A percentile compares a stretch with the other conserved stretches of the same genome.
These are phyloP conservation scores for Tachystola acroxantha DNA, from an alignment of 2,888 invertebrate species.

Conservation along the genomic window DNA sequence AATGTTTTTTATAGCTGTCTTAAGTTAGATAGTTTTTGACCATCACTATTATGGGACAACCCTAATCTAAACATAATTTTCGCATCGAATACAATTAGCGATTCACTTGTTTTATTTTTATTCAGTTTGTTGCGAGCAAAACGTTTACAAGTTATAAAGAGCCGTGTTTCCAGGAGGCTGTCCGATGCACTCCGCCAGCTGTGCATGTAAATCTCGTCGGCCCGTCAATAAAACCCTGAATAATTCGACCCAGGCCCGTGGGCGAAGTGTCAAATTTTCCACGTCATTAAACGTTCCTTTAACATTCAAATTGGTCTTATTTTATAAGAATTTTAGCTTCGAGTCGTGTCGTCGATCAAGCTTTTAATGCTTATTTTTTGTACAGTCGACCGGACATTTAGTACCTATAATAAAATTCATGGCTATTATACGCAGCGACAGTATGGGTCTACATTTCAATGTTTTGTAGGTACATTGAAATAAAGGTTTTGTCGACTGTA, in stretches of 20 bases:
- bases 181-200: slow-evolving; percentile 17
- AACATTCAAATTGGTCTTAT: slow-evolving; percentile 44
- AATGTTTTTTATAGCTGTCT: too few relatives aligned
- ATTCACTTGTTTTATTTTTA: slow-evolving; percentile 3
- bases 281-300: slow-evolving; percentile 57
- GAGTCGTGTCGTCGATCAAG: slow-evolving; percentile 19
- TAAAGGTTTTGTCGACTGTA: too few relatives aligned
- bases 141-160: slow-evolving; percentile 1
- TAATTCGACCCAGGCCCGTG: slow-evolving; percentile 47
- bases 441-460: too few relatives aligned
- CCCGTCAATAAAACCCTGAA: slow-evolving; percentile 58
- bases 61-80: too few relatives aligned
- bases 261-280: slow-evolving; percentile 70
- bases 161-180: background rate
- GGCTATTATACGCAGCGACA: too few relatives aligned
- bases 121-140: slow-evolving; percentile 2
- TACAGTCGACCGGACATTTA: too few relatives aligned
- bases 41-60: too few relatives aligned
- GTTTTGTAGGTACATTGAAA: too few relatives aligned
- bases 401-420: too few relatives aligned
- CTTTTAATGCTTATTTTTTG: slow-evolving; percentile 19
- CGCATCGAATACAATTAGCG: too few relatives aligned
- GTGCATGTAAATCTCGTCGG: slow-evolving; percentile 32
- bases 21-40: too few relatives aligned
- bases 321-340: slow-evolving; percentile 29